Evolutionary conservation across 2,888 invertebrate species (phyloP).

Genomic region (Caenorhabditis imperialis): DNA sequence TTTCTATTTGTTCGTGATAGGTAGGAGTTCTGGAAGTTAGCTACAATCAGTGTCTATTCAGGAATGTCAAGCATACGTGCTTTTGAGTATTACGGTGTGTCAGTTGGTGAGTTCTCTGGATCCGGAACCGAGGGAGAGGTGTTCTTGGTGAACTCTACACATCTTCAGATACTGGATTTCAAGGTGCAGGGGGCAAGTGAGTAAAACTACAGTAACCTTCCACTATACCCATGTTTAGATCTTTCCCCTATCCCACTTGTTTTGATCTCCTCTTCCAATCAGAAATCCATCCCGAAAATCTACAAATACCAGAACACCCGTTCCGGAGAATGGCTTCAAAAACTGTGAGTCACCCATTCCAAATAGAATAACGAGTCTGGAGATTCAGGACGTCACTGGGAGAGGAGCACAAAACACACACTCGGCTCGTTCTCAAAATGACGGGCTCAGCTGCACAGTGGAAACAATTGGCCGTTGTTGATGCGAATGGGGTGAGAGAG

Average conservation of each 20-base stretch:
- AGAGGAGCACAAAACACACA: constrained; percentile 23
- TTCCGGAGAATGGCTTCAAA: constrained; percentile 35
- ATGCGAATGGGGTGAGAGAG: constrained; percentile 38
- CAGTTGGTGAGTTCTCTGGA: constrained; percentile 15
- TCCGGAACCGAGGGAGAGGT: constrained; percentile 55
- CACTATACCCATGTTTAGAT: constrained; percentile 11
- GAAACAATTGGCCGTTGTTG: constrained; percentile 47
- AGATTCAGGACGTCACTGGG: constrained; percentile 27
- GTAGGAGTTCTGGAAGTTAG: too few species aligned
- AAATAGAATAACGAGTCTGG: not conserved
- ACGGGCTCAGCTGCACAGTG: constrained; percentile 51
- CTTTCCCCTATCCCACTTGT: constrained; percentile 18
- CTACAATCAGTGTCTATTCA: constrained; percentile 52
- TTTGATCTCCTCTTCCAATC: not conserved
- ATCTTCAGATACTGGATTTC: constrained; percentile 62
- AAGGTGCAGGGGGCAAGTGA: constrained; percentile 14
- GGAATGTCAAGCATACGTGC: constrained; percentile 50
- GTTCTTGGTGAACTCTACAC: constrained; percentile 68
- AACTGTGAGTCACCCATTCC: constrained; percentile 21
- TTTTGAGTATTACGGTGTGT: constrained; percentile 46
- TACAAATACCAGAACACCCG: constrained; percentile 23
- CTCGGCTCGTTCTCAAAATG: constrained; percentile 42
- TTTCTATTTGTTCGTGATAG: too few species aligned
- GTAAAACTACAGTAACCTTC: not conserved
- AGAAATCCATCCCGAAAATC: constrained; percentile 17